A percentile compares a stretch with the other conserved stretches of the same genome.
Conservation (phyloP, 2,888 invertebrate species). For the Oxytorus armatus region DNA sequence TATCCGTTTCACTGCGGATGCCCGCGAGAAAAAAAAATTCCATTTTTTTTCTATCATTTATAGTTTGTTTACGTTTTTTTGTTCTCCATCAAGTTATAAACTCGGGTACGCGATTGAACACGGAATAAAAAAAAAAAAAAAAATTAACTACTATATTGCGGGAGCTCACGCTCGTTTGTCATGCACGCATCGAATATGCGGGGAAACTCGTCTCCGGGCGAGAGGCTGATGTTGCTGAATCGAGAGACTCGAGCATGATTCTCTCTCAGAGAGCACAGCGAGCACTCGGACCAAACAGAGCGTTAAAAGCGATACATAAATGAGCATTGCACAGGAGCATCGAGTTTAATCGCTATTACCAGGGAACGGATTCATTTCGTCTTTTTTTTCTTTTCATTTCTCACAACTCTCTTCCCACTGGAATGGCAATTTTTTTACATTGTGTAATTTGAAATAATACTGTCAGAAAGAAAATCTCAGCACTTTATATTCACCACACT, state of each 20-base stretch:
- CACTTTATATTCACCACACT: no score
- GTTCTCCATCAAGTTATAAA: not conserved
- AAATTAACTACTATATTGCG: not conserved
- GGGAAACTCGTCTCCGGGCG: conserved; percentile 35
- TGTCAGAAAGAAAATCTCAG: not conserved
- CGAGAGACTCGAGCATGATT: conserved; percentile 46
- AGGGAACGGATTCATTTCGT: not conserved
- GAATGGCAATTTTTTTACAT: not conserved
- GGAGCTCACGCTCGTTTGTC: conserved; percentile 10
- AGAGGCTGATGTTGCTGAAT: conserved; percentile 33
- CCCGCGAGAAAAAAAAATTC: conserved; percentile 36
- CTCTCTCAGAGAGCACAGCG: conserved; percentile 35
- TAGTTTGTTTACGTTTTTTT: not conserved
- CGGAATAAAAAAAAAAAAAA: conserved; percentile 30
- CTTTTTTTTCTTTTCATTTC: not conserved
- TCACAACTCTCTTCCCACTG: conserved; percentile 1
- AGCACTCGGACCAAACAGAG: conserved; percentile 58
- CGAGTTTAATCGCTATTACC: conserved; percentile 32
- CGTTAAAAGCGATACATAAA: conserved; percentile 56
- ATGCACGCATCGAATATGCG: conserved; percentile 46
- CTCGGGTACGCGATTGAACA: conserved; percentile 19
- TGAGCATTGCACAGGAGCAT: conserved; percentile 34
- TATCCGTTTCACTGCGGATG: conserved; percentile 54
- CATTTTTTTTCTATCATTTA: conserved; percentile 34
- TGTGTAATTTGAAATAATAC: not conserved